Base-by-base conservation (phyloP, 2,888 invertebrate species). In the Eueremaeus valkanovi region DNA sequence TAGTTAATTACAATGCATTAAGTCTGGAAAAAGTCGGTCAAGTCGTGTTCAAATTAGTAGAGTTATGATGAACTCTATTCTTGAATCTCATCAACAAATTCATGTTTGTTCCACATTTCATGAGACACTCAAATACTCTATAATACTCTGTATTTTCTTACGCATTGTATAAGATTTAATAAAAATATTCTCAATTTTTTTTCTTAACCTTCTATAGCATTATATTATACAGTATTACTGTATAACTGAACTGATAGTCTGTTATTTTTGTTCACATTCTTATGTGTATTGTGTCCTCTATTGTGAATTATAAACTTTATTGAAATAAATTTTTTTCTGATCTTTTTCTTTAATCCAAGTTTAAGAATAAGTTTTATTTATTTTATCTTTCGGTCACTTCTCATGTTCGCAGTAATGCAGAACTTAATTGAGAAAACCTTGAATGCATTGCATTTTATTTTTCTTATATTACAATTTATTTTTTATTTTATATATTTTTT, bases 11-110 rank as follows among this genome's bases (percentile, higher is more conserved):
- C 31, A 36, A 33, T 33, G 63, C 21, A 63, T 31, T 63, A 29
- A 36, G 31, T n/a, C 18, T n/a, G 33, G 21, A 24, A 13, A 36
- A 63, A 63, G 63, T 63, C 63, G 63, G 63, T 63, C 63, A 63
- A 29, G 36, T 63, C 63, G 63, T 63, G 63, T 36, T 21, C 3
- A 27, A 24, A 21, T 55, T 9, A 55, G n/a, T n/a, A n/a, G n/a
- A n/a, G n/a, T n/a, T n/a, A n/a, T n/a, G n/a, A n/a, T n/a, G n/a
- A n/a, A n/a, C n/a, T n/a, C n/a, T 45, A 45, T 45, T 45, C 45
- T 45, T 45, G 45, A 45, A 45, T 45, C 18, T 45, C 45, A 45
- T 45, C 45, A 45, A 45, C 45, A 45, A 45, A 45, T 45, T 45
- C 16, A 45, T 45, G 45, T 45, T 45, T n/a, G n/a, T n/a, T n/a